Base-by-base conservation (phyloP, 2,113 vertebrate species). In the Pao palembangensis region DNA sequence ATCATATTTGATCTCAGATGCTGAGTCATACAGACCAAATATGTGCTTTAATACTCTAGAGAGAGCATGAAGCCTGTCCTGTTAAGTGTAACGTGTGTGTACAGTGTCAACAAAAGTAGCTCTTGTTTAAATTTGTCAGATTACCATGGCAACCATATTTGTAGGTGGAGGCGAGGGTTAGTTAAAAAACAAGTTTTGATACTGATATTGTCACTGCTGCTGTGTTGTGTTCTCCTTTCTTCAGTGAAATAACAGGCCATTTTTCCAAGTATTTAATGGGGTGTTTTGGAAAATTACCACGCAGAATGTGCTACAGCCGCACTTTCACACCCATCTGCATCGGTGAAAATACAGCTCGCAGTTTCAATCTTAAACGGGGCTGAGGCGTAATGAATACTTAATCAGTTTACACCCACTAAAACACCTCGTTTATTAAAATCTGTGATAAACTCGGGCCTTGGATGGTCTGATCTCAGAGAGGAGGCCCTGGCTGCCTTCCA, bases 351-450 rank as follows among this genome's bases (percentile, higher is more conserved):
- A 48, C 47, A 62, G 46, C 64, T 34, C 48, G 54, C 51, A 44
- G 73, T 77, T 69, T 75, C 48, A 61, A 73, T 53, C 51, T 58
- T 66, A 51, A 80, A 71, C 58, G 64, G n/a, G 53, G 50, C 15
- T 61, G 50, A 80, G 67, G 53, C 28, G 47, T 25, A 16, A 69
- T 73, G 69, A 78, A 74, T 73, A 64, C 55, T 67, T 69, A 69
- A 82, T 64, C 69, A 61, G 43, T 71, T 65, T 76, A 65, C 49
- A 59, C 61, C 61, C 65, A 78, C 62, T 73, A 73, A 68, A 68
- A 62, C 60, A 59, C 53, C 46, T 69, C 70, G 67, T 72, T 50
- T 67, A 72, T 64, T 52, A 62, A 66, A 64, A 64, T 23, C 41
- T 56, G 51, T 50, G 55, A 67, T 63, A 51, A 71, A 38, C 60